A percentile compares a stretch with the other conserved stretches of the same genome.
These are phyloP conservation scores for Psophia crepitans DNA, from an alignment of 2,113 vertebrate genomes.

Conservation along the genomic window DNA sequence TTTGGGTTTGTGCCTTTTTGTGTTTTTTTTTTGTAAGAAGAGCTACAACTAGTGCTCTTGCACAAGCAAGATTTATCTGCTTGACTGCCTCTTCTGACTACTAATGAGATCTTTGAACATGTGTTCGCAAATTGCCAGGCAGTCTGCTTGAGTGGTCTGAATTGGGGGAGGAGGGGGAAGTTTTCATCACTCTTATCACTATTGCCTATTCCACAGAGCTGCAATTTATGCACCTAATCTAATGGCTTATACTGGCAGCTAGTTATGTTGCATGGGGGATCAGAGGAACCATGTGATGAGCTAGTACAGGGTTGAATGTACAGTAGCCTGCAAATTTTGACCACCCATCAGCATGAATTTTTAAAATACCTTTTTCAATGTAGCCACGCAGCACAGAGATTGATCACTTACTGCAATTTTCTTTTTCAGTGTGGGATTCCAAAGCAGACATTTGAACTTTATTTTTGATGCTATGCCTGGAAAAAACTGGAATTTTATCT, in stretches of 20 bases:
- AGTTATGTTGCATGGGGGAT: neutral
- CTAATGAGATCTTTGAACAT: conserved; percentile 49
- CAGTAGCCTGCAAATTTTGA: neutral
- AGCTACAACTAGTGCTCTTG: neutral
- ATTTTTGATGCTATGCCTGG: neutral
- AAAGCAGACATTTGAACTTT: neutral
- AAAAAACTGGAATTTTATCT: neutral
- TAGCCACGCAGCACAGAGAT: neutral
- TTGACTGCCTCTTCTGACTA: conserved; percentile 37
- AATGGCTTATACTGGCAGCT: neutral
- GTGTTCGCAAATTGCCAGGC: conserved; percentile 35
- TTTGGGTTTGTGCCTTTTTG: neutral
- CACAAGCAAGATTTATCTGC: conserved; percentile 6
- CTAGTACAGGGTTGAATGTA: neutral
- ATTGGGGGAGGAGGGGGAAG: neutral
- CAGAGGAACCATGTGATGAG: neutral
- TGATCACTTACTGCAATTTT: neutral
- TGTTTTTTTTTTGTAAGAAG: neutral
- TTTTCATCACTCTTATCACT: neutral
- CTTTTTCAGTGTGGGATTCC: neutral
- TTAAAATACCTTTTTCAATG: neutral
- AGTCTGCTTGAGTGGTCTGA: conserved; percentile 21
- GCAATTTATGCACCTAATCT: neutral
- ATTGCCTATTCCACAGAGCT: neutral
- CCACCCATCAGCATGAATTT: neutral